phyloP scores from a whole-genome alignment of 2,113 vertebrate genomes.

The Mormyrus iriodes region DNA sequence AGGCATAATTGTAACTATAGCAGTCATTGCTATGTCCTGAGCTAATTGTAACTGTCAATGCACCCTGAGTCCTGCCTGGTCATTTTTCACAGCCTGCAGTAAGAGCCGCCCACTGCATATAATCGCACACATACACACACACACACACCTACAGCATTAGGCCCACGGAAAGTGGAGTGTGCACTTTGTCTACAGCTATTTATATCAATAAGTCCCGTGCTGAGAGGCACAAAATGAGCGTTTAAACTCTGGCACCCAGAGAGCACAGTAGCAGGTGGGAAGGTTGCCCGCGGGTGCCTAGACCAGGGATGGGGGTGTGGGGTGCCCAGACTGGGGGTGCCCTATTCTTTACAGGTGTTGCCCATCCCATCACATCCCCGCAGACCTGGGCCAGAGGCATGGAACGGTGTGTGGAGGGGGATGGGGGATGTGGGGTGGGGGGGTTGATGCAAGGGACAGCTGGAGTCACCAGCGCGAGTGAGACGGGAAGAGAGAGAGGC shows the following conservation, averaged over 20 bases:
- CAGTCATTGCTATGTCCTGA: slow-evolving; percentile 61
- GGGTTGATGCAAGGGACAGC: slow-evolving; percentile 48
- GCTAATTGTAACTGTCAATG: slow-evolving; percentile 65
- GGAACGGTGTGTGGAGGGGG: not conserved
- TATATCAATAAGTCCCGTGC: slow-evolving; percentile 78
- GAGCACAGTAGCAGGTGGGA: slow-evolving; percentile 68
- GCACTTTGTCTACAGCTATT: slow-evolving; percentile 75
- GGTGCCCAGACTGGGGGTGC: slow-evolving; percentile 52
- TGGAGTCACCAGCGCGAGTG: slow-evolving; percentile 8
- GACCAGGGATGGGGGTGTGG: slow-evolving; percentile 40
- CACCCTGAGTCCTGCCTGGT: slow-evolving; percentile 62
- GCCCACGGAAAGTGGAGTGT: slow-evolving; percentile 69
- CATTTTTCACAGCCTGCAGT: slow-evolving; percentile 69
- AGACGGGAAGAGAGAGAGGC: slow-evolving; percentile 36
- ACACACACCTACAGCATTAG: slow-evolving; percentile 55
- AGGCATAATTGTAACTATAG: slow-evolving; percentile 23
- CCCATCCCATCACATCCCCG: slow-evolving; percentile 50
- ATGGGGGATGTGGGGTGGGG: slow-evolving; percentile 34
- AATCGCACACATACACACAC: slow-evolving; percentile 60
- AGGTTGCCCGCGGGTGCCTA: slow-evolving; percentile 55
- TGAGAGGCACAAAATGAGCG: slow-evolving; percentile 76
- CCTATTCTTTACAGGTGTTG: slow-evolving; percentile 64
- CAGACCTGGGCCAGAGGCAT: slow-evolving; percentile 2
- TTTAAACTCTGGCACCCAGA: slow-evolving; percentile 70
- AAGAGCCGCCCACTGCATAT: slow-evolving; percentile 60